phyloP scores from a whole-genome alignment of 53 echinoderm and acorn worm genomes.

The Echinarachnius parma region DNA sequence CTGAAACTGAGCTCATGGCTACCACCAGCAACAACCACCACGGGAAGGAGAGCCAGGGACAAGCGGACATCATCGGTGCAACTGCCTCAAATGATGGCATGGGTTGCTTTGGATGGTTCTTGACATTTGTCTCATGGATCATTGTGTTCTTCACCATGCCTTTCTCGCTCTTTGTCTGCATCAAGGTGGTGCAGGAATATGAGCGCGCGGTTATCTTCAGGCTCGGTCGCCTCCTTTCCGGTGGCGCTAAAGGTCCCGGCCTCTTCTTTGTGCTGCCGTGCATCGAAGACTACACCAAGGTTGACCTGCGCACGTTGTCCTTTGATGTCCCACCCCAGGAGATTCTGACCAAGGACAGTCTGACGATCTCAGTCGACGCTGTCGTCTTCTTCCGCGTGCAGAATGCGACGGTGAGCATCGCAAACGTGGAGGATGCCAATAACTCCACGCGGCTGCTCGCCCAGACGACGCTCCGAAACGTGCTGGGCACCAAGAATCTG shows the following conservation, averaged over 20 bases:
- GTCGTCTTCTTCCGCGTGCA: slow-evolving; percentile 96
- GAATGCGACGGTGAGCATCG: slow-evolving; percentile 87
- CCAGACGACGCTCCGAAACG: slow-evolving; percentile 93
- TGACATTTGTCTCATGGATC: slow-evolving; percentile 5
- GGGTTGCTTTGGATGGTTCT: slow-evolving; percentile 17
- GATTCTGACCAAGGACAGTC: slow-evolving; percentile 87
- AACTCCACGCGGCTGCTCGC: slow-evolving; percentile 90
- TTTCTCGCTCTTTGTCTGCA: slow-evolving; percentile 31
- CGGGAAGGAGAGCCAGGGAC: neutral
- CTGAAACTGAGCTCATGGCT: slow-evolving; percentile 21
- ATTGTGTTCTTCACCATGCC: slow-evolving; percentile 32
- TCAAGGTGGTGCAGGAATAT: slow-evolving; percentile 75
- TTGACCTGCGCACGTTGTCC: slow-evolving; percentile 69
- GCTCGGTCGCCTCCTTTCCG: slow-evolving; percentile 71
- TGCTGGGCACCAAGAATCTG: slow-evolving; percentile 93
- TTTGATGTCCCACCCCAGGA: slow-evolving; percentile 79
- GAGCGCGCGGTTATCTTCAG: slow-evolving; percentile 79
- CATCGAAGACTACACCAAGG: slow-evolving; percentile 74
- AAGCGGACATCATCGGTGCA: slow-evolving; percentile 15
- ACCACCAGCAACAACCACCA: slow-evolving; percentile 16
- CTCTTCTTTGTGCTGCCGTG: slow-evolving; percentile 75
- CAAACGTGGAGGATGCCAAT: slow-evolving; percentile 94
- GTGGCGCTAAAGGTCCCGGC: slow-evolving; percentile 85
- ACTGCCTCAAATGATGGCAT: slow-evolving; percentile 6
- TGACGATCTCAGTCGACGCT: slow-evolving; percentile 95